phyloP scores from a whole-genome alignment of 2,888 invertebrate genomes.

The Eupsilia transversa region DNA sequence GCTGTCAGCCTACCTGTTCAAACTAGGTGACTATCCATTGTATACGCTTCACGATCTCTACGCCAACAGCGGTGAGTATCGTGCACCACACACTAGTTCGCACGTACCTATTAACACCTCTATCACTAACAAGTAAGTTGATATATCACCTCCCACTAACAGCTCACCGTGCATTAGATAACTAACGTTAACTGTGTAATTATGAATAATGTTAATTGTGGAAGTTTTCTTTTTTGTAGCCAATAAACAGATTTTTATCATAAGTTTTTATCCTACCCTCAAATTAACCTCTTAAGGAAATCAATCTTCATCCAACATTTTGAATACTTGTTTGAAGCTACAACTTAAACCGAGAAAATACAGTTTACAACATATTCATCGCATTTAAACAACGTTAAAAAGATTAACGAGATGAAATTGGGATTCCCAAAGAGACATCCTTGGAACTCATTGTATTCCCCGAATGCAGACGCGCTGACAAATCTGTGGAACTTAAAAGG shows the following conservation, averaged over 20 bases:
- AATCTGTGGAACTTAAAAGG: conserved; percentile 42
- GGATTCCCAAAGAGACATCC: conserved; percentile 50
- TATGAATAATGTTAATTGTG: conserved; percentile 40
- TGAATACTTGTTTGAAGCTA: conserved; percentile 28
- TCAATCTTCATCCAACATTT: conserved; percentile 23
- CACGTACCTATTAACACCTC: conserved; percentile 72
- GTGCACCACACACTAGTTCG: conserved; percentile 77
- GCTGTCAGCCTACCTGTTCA: conserved; percentile 89
- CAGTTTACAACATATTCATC: conserved; percentile 45
- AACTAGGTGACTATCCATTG: conserved; percentile 90
- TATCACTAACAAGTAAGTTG: conserved; percentile 70
- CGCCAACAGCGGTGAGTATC: conserved; percentile 87
- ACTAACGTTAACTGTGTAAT: conserved; percentile 47
- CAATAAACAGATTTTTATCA: conserved; percentile 17
- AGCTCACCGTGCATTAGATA: conserved; percentile 48
- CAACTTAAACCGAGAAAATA: conserved; percentile 18
- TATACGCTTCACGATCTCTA: conserved; percentile 88
- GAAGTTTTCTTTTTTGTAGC: conserved; percentile 23
- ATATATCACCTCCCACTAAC: conserved; percentile 67
- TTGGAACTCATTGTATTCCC: conserved; percentile 46
- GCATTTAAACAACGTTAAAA: conserved; percentile 43
- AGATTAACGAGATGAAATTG: conserved; percentile 50
- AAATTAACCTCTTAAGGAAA: conserved; percentile 2
- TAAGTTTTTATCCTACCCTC: neutral
- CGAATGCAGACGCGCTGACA: conserved; percentile 49